Conservation (phyloP, 2,113 vertebrate species). For the Pantherophis guttatus region DNA sequence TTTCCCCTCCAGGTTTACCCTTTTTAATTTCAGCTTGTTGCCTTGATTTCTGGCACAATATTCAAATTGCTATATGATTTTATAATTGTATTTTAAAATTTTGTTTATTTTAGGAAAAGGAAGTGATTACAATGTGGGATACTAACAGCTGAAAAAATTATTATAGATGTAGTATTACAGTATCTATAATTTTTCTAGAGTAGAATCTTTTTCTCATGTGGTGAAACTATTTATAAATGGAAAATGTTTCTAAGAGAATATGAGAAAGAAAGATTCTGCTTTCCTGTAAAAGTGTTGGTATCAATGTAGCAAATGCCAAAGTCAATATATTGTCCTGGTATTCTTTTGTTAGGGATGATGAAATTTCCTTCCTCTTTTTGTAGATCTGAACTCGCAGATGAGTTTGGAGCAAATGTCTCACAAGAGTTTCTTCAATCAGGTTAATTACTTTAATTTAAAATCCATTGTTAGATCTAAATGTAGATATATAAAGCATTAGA, state of each 20-base stretch:
- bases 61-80: not conserved
- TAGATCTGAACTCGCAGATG: conserved; percentile 13
- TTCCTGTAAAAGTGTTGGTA: conserved; percentile 35
- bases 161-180: not conserved
- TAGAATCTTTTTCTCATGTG: conserved; percentile 4
- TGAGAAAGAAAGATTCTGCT: conserved; percentile 37
- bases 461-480: not conserved
- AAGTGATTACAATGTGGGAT: not conserved
- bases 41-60: not conserved
- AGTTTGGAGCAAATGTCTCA: conserved; percentile 29
- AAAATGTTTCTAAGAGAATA: conserved; percentile 14
- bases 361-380: conserved; percentile 61
- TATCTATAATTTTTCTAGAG: not conserved
- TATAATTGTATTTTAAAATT: not conserved
- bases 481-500: not conserved
- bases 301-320: conserved; percentile 44
- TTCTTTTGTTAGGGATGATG: conserved; percentile 53
- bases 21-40: not conserved
- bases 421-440: conserved; percentile 20
- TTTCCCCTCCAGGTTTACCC: not conserved
- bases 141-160: not conserved
- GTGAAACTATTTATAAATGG: not conserved
- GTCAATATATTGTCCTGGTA: conserved; percentile 43
- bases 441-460: not conserved
- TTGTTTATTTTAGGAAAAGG: not conserved